These are phyloP conservation scores for Amblyteles armatorius DNA, from an alignment of 2,888 invertebrate species.

Conservation along the genomic window DNA sequence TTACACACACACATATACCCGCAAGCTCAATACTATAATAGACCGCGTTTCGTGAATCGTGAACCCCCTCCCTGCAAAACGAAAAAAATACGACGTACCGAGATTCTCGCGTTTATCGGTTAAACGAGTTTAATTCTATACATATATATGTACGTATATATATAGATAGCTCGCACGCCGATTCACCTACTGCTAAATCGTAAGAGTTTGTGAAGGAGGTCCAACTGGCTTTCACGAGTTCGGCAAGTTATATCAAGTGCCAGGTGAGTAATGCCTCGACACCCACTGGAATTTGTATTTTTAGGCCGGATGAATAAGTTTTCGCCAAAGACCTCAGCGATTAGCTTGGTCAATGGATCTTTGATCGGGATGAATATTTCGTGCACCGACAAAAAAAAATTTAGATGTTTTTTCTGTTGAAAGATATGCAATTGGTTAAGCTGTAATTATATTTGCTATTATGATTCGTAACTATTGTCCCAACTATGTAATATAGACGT, in stretches of 20 bases:
- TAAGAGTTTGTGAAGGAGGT: constrained; percentile 14
- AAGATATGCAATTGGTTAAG: too few relatives aligned
- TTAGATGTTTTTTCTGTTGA: too few relatives aligned
- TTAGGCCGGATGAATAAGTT: not conserved
- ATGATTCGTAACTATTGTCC: too few relatives aligned
- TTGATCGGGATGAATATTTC: not conserved
- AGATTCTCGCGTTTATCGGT: constrained; percentile 14
- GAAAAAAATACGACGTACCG: constrained; percentile 2
- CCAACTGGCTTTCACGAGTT: constrained; percentile 11
- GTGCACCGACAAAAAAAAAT: not conserved
- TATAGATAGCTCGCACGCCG: not conserved
- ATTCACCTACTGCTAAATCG: constrained; percentile 18
- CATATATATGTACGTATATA: not conserved
- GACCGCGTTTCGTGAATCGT: constrained; percentile 22
- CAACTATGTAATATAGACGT: too few relatives aligned
- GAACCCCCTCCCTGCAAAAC: not conserved
- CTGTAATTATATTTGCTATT: too few relatives aligned
- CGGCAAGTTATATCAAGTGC: not conserved
- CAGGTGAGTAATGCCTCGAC: constrained; percentile 52
- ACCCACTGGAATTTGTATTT: not conserved
- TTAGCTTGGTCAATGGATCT: not conserved
- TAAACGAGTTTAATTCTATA: constrained; percentile 17
- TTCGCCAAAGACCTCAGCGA: not conserved
- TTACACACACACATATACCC: not conserved
- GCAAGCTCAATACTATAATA: not conserved